A percentile compares a stretch with the other conserved stretches of the same genome.
These are phyloP conservation scores for Chydorus sphaericus DNA, from an alignment of 2,888 invertebrate genomes.

Conservation along the genomic window DNA sequence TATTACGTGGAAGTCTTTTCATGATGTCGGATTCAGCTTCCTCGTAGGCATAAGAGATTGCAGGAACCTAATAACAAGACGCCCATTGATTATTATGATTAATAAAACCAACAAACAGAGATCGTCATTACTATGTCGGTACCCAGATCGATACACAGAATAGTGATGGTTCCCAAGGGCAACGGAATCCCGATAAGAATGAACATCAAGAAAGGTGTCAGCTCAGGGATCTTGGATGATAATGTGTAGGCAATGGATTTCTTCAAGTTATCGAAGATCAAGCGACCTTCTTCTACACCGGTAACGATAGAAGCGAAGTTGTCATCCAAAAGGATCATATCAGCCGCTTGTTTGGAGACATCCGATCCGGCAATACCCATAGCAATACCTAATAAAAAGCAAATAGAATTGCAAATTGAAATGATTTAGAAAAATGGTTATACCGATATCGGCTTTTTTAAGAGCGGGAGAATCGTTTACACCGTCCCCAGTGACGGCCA, in stretches of 20 bases:
- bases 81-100: not conserved
- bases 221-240: constrained; percentile 95
- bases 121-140: constrained; percentile 78
- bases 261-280: constrained; percentile 96
- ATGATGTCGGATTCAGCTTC: constrained; percentile 83
- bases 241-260: constrained; percentile 96
- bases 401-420: too few species aligned
- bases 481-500: constrained; percentile 64
- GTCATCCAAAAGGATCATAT: constrained; percentile 97
- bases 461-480: constrained; percentile 43
- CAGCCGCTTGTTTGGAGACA: constrained; percentile 94
- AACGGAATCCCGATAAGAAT: constrained; percentile 88
- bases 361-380: constrained; percentile 92
- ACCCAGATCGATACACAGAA: constrained; percentile 96
- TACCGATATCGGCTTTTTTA: constrained; percentile 41
- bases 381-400: constrained; percentile 66
- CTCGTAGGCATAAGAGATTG: constrained; percentile 85
- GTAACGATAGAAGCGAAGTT: constrained; percentile 98
- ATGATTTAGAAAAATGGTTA: too few species aligned
- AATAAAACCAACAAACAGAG: too few species aligned
- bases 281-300: constrained; percentile 80
- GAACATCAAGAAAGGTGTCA: constrained; percentile 93
- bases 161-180: constrained; percentile 91
- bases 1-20: constrained; percentile 82
- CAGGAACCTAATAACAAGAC: constrained; percentile 59